These are phyloP conservation scores for Buceros bicornis DNA, from an alignment of 2,797 vertebrate species.

Conservation along the genomic window DNA sequence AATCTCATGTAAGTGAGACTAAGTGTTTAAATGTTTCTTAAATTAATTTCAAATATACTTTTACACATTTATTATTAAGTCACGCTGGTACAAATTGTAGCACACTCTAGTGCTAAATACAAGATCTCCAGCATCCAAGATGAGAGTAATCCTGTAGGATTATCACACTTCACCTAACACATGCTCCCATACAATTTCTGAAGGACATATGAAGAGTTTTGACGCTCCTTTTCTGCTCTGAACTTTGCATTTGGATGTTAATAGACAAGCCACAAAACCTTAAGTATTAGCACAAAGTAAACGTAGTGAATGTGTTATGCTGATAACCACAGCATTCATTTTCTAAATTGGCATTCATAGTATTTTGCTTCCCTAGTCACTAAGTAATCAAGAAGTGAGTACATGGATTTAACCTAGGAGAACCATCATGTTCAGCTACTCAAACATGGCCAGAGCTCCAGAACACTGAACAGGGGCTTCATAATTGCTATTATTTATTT, in stretches of 20 bases:
- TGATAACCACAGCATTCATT: neutral
- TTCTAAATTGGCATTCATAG: neutral
- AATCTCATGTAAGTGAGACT: rapidly evolving
- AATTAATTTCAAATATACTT: neutral
- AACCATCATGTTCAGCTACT: neutral
- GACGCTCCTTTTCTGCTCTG: neutral
- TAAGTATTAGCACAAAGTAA: neutral
- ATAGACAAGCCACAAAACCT: neutral
- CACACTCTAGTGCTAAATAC: neutral
- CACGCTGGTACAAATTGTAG: neutral
- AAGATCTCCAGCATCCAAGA: neutral
- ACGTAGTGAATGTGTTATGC: neutral
- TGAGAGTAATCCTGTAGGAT: neutral
- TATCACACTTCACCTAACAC: neutral
- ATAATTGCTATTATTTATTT: neutral
- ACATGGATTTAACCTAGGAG: neutral
- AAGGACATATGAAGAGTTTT: neutral
- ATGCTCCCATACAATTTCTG: neutral
- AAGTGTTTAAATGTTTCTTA: neutral
- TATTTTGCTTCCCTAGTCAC: neutral
- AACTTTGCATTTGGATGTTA: neutral
- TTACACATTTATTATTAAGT: neutral
- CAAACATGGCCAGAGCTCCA: neutral
- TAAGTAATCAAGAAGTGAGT: neutral
- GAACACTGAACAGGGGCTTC: neutral